Base-by-base conservation (phyloP, 1,140 invertebrate genomes). In the Philotrypesis tridentata region DNA sequence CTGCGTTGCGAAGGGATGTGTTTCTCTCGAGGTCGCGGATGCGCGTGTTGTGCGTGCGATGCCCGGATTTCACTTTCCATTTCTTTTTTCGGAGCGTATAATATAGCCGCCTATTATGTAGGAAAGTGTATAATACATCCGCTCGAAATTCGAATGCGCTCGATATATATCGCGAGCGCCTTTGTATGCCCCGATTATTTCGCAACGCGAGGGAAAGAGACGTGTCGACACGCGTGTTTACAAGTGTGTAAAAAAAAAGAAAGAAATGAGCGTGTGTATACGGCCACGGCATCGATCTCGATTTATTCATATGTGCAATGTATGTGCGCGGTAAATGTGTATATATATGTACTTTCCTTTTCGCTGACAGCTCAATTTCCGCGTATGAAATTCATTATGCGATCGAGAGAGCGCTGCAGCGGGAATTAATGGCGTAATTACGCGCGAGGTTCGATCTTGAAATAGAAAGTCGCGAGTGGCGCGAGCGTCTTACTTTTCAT, bases 181-280 rank as follows among this genome's bases (percentile, higher is more conserved):
- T 17, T 17, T 43, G 5, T 14, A 55, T 6, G 17, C 48, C 48
- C n/a, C 48, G 48, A 6, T 21, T n/a, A n/a, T 55, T 55, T 55
- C 61, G 29, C 11, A 23, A 65, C 37, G n/a, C 14, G 12, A 48
- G n/a, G 60, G 2, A 21, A 29, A 27, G 27, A 29, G 43, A 78
- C 55, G 27, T 29, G 65, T 55, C 65, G 63, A 78, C 76, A 78
- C 27, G n/a, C n/a, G 25, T 78, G 40, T 70, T 70, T 70, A 17
- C n/a, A n/a, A n/a, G n/a, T n/a, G n/a, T n/a, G n/a, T 3, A 8
- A 68, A 77, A 77, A 77, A 43, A 14, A 67, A 43, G 23, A 48
- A 25, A 25, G 23, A 37, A 48, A 33, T 60, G 14, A 33, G 11
- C 6, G 14, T 17, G 0, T 40, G 11, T 40, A 37, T 12, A 3